Base-by-base conservation (phyloP, 2,797 vertebrate genomes). In the Emydoidea blandingii region DNA sequence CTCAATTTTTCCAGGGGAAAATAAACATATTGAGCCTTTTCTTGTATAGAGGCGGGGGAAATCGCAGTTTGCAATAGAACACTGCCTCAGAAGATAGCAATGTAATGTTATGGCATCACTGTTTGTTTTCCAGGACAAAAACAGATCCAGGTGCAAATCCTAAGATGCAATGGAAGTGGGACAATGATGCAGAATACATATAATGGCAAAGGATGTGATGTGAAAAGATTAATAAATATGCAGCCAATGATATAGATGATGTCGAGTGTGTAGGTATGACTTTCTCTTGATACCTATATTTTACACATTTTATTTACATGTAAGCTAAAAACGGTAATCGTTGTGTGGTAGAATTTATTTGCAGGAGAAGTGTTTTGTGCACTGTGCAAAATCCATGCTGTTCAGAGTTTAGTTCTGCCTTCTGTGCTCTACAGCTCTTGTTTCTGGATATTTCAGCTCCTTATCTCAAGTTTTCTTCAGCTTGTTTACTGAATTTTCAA, bases 401-500 rank as follows among this genome's bases (percentile, higher is more conserved):
- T 80, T 94, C 44, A 92, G 94, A 87, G 80, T 95, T 97, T 95
- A 80, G 57, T 95, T 96, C 86, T 82, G 83, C 86, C 53, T 95
- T 94, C 62, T 83, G 56, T 94, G 57, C 54, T 91, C 53, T 76
- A 54, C 34, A 80, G 27, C 65, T 93, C 87, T 96, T 96, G 57
- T 95, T 97, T 97, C 84, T 91, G 62, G 88, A 94, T 93, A 95
- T 96, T 97, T 96, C n/a, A 87, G 9, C n/a, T 76, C 80, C 82
- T 97, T 97, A 95, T 95, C 93, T 94, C 81, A 80, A 91, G 78
- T 92, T 95, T 96, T 96, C 86, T 95, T 93, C 84, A 88, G 53
- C 81, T 96, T 97, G 92, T 96, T 97, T 97, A 97, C 89, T 90
- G 93, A 87, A 94, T 96, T 97, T 95, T 94, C 83, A 96, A 85